These are phyloP conservation scores for Equus quagga DNA, from an alignment of 2,113 vertebrate genomes.

Conservation along the genomic window DNA sequence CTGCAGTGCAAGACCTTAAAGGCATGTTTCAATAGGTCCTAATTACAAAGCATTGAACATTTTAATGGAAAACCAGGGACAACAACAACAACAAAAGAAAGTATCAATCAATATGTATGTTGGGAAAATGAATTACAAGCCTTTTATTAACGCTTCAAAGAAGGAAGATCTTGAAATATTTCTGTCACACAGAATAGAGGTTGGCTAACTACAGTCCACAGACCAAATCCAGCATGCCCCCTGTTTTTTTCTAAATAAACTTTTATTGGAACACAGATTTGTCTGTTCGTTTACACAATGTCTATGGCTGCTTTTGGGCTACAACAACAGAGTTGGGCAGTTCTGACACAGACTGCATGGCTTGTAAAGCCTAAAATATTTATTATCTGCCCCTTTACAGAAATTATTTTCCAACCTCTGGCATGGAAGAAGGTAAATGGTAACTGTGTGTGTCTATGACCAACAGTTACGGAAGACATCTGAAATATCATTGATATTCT, in stretches of 20 bases:
- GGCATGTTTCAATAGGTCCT: slow-evolving; percentile 43
- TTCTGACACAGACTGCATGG: not conserved
- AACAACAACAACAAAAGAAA: slow-evolving; percentile 46
- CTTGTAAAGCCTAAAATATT: not conserved
- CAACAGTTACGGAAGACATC: not conserved
- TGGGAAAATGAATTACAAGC: not conserved
- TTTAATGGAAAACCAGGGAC: slow-evolving; percentile 22
- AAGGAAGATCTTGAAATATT: slow-evolving; percentile 27
- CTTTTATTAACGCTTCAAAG: slow-evolving; percentile 5
- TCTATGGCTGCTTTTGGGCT: not conserved
- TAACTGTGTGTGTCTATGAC: not conserved
- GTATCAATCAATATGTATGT: not conserved
- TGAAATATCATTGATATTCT: not conserved
- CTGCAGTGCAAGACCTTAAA: slow-evolving; percentile 50
- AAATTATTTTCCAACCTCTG: not conserved
- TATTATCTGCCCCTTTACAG: not conserved
- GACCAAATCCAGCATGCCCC: not conserved
- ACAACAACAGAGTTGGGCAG: not conserved
- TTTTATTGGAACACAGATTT: slow-evolving; percentile 21
- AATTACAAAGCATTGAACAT: slow-evolving; percentile 52
- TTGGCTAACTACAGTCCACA: not conserved
- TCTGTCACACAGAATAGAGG: not conserved
- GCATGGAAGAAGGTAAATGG: not conserved
- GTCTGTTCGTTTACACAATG: not conserved
- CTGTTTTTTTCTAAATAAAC: slow-evolving; percentile 50